phyloP scores from a whole-genome alignment of 2,888 invertebrate genomes.

The Sinopyrophorus schimmeli region DNA sequence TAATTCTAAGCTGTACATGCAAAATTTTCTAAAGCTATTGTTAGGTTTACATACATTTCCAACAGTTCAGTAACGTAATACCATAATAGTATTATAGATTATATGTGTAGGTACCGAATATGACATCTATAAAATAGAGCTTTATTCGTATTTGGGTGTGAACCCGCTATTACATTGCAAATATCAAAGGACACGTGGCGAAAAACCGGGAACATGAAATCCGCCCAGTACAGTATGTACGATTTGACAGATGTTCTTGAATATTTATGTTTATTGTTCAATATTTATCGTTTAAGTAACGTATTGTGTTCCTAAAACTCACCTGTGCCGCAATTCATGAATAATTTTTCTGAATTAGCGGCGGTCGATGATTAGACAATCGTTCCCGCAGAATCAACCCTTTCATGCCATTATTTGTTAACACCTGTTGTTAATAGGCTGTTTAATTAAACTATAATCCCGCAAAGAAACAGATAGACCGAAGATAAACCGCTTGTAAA shows the following conservation, averaged over 20 bases:
- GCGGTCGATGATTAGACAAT: too few relatives aligned
- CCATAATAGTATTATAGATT: constrained; percentile 28
- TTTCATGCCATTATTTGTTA: too few relatives aligned
- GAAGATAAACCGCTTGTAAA: too few relatives aligned
- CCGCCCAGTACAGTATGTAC: constrained; percentile 15
- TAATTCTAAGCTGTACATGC: too few relatives aligned
- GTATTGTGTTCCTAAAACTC: too few relatives aligned
- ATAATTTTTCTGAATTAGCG: too few relatives aligned
- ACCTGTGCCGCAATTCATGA: too few relatives aligned
- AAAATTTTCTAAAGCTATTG: constrained; percentile 15
- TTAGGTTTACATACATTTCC: constrained; percentile 5
- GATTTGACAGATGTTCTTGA: constrained; percentile 21
- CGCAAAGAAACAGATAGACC: too few relatives aligned
- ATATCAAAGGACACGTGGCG: constrained; percentile 30
- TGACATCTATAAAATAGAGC: constrained; percentile 26
- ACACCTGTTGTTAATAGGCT: too few relatives aligned
- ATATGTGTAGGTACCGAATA: constrained; percentile 30
- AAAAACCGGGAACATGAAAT: constrained; percentile 24
- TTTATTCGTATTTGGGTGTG: constrained; percentile 26
- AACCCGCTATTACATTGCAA: constrained; percentile 29
- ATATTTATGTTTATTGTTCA: neutral
- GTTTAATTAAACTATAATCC: too few relatives aligned
- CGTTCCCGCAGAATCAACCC: too few relatives aligned
- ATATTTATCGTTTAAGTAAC: neutral
- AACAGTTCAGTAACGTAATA: constrained; percentile 22